Conservation (phyloP, 1,140 invertebrate genomes). For the Potamilus streckersoni region DNA sequence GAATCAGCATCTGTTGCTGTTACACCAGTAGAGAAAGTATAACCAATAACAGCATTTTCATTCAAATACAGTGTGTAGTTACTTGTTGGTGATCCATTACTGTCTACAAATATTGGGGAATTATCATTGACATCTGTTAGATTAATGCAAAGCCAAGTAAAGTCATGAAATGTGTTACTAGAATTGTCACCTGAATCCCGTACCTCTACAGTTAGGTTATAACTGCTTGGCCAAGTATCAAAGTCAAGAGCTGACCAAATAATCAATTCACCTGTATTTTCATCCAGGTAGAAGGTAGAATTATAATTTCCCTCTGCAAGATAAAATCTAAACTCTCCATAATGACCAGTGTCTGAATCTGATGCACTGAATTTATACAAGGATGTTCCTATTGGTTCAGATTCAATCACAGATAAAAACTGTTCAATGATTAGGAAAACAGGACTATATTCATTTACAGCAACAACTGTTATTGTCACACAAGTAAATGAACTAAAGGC, state of each 20-base stretch:
- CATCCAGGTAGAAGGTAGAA: slow-evolving; percentile 33
- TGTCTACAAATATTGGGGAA: no score
- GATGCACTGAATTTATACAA: slow-evolving; percentile 25
- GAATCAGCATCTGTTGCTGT: slow-evolving; percentile 14
- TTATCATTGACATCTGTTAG: slow-evolving; percentile 85
- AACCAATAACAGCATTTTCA: no score
- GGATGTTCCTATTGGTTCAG: slow-evolving; percentile 4
- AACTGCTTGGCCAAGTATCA: slow-evolving; percentile 32
- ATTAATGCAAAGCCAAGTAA: slow-evolving; percentile 36
- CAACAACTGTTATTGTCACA: slow-evolving; percentile 36
- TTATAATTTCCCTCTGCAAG: slow-evolving; percentile 27
- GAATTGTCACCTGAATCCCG: slow-evolving; percentile 30
- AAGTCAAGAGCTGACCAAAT: slow-evolving; percentile 43
- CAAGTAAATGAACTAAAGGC: slow-evolving; percentile 26
- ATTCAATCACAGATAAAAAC: slow-evolving; percentile 31
- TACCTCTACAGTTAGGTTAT: slow-evolving; percentile 27
- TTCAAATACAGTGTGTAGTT: no score
- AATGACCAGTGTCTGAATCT: slow-evolving; percentile 35
- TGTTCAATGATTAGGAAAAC: slow-evolving; percentile 18
- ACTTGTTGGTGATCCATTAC: no score
- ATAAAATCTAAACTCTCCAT: slow-evolving; percentile 40
- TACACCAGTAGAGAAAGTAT: no score
- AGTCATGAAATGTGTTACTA: slow-evolving; percentile 27
- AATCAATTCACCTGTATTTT: slow-evolving; percentile 30
- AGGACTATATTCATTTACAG: slow-evolving; percentile 41